Base-by-base conservation (phyloP, 2,888 invertebrate species). In the Colostygia pectinataria region DNA sequence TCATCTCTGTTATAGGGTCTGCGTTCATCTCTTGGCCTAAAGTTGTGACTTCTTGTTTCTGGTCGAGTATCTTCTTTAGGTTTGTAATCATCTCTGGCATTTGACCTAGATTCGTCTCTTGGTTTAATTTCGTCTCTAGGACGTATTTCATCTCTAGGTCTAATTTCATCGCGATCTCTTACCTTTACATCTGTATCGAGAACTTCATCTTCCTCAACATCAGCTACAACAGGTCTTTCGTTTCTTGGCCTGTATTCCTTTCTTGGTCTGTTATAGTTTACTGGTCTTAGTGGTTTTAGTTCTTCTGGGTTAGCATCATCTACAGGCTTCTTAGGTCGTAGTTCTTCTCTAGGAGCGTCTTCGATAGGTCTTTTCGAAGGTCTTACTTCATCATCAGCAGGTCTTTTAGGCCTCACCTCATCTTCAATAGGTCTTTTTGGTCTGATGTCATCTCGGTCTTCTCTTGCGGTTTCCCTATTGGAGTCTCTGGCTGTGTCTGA, bases 21-120 rank as follows among this genome's bases (percentile, higher is more conserved):
- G 9, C 49, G 42, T 36, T 50, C 54, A 9, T 52, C 33, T 24
- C 52, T 42, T 1, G 57, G 20, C 24, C 52, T 54, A 24, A 39
- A 55, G 20, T 52, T 57, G 18, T 55, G 53, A 5, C 54, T 52
- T 38, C 56, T 60, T 1, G 54, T 63, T 28, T 65, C 63, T 42
- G 39, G 9, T 63, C 25, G 13, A 28, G 32, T n/a, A 14, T 75
- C 78, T 0, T 85, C 83, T 50, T 75, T 71, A 6, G 64, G 68
- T 2, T 77, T 79, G 6, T 74, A 65, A 5, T 80, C 83, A 9
- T 80, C 83, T 27, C 77, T 76, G 1, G 37, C 29, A 10, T 3
- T 43, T 15, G 73, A 55, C 4, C 59, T 63, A n/a, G 57, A 41
- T 34, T 66, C 63, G 33, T 73, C 72, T 37, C 69, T 57, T 0